phyloP scores from a whole-genome alignment of 2,113 vertebrate species.

The Chaenocephalus aceratus region DNA sequence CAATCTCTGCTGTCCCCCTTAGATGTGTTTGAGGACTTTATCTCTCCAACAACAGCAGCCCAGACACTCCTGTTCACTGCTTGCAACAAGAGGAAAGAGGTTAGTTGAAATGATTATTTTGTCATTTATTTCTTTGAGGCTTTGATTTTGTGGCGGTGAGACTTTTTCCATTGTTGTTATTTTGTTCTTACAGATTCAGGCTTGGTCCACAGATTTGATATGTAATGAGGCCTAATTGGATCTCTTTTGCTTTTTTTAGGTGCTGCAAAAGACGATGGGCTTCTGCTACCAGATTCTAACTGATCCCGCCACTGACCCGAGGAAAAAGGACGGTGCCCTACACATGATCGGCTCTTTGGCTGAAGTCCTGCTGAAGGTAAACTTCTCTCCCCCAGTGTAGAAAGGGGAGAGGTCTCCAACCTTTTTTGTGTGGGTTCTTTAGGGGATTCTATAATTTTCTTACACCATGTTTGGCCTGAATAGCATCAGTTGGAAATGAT shows the following conservation, averaged over 20 bases:
- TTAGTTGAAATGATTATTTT: slow-evolving; percentile 59
- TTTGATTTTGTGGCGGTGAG: not conserved
- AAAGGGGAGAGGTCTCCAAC: no score
- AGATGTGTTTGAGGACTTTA: slow-evolving; percentile 99
- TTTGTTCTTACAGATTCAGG: no score
- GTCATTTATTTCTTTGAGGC: not conserved
- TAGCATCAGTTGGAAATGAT: not conserved
- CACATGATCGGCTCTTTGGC: slow-evolving; percentile 99
- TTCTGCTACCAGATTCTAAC: slow-evolving; percentile 99
- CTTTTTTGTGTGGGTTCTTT: no score
- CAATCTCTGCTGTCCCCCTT: slow-evolving; percentile 14
- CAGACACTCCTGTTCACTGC: slow-evolving; percentile 97
- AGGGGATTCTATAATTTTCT: no score
- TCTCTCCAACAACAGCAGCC: slow-evolving; percentile 97
- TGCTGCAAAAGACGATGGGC: slow-evolving; percentile 98
- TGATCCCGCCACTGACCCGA: slow-evolving; percentile 92
- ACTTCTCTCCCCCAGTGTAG: not conserved
- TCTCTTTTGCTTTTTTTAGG: slow-evolving; percentile 78
- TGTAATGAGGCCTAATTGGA: not conserved
- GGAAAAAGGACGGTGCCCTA: slow-evolving; percentile 98
- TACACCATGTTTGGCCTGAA: no score
- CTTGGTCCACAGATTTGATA: not conserved
- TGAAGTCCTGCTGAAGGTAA: slow-evolving; percentile 97
- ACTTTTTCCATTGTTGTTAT: no score
- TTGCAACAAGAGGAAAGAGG: slow-evolving; percentile 99